A percentile compares a stretch with the other conserved stretches of the same genome.
These are phyloP conservation scores for Zosterops hypoxanthus DNA, from an alignment of 2,113 vertebrate genomes.

Conservation along the genomic window DNA sequence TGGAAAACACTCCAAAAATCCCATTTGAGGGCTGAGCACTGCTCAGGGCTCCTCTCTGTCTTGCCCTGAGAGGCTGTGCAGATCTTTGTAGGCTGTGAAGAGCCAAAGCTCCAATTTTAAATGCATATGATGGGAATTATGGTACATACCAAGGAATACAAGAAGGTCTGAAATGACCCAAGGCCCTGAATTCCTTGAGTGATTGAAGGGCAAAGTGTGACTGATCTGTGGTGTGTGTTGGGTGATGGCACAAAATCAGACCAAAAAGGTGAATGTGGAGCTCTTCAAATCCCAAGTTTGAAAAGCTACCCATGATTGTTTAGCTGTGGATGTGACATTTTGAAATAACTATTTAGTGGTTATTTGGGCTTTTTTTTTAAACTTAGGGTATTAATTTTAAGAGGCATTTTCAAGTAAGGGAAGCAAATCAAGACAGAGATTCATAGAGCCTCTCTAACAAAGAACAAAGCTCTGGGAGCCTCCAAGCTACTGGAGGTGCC, in stretches of 20 bases:
- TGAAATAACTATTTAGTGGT: background rate
- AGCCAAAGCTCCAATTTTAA: background rate
- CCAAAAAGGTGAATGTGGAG: slow-evolving; percentile 17
- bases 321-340: background rate
- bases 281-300: background rate
- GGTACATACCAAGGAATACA: background rate
- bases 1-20: background rate
- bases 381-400: background rate
- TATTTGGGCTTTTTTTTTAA: background rate
- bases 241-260: slow-evolving; percentile 17
- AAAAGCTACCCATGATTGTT: background rate
- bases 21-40: background rate
- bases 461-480: background rate
- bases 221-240: background rate
- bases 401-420: background rate
- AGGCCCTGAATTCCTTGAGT: background rate
- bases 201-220: background rate
- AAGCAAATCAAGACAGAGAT: background rate
- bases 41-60: background rate
- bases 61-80: background rate
- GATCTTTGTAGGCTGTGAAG: background rate
- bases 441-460: background rate
- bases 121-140: background rate
- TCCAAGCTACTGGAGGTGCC: background rate
- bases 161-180: background rate